phyloP scores from a whole-genome alignment of 2,113 vertebrate species.

The Percina caprodes region DNA sequence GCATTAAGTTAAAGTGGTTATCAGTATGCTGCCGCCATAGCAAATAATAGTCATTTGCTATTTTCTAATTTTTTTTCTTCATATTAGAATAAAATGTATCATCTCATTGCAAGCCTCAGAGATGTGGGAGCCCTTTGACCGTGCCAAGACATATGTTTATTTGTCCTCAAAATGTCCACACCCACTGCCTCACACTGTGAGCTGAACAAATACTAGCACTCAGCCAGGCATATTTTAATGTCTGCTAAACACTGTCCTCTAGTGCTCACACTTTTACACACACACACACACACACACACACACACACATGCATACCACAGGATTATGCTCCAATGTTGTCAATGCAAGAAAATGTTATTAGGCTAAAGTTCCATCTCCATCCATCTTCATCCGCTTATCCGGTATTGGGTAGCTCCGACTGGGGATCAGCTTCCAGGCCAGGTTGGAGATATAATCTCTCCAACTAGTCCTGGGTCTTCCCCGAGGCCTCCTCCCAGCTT shows the following conservation, averaged over 20 bases:
- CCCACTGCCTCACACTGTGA: constrained; percentile 49
- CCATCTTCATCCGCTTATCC: too few relatives aligned
- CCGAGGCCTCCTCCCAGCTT: too few relatives aligned
- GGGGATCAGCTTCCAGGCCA: too few relatives aligned
- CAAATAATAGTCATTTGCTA: background rate
- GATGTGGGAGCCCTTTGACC: background rate
- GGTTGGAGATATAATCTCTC: too few relatives aligned
- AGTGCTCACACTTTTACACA: constrained; percentile 52
- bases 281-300: constrained; percentile 4
- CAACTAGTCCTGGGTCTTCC: too few relatives aligned
- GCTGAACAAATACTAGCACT: constrained; percentile 50
- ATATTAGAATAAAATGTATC: constrained; percentile 22
- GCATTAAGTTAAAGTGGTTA: background rate
- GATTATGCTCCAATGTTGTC: background rate
- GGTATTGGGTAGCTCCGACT: too few relatives aligned
- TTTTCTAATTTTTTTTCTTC: constrained; percentile 3
- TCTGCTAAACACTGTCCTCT: constrained; percentile 75
- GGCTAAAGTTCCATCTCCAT: too few relatives aligned
- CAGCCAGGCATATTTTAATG: constrained; percentile 50
- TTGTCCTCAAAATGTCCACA: constrained; percentile 64
- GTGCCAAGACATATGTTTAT: constrained; percentile 56
- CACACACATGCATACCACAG: constrained; percentile 4
- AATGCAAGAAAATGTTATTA: background rate
- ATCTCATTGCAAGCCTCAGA: constrained; percentile 36
- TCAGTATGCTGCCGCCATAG: background rate